Base-by-base conservation (phyloP, 2,888 invertebrate genomes). In the Tetragonula carbonaria region DNA sequence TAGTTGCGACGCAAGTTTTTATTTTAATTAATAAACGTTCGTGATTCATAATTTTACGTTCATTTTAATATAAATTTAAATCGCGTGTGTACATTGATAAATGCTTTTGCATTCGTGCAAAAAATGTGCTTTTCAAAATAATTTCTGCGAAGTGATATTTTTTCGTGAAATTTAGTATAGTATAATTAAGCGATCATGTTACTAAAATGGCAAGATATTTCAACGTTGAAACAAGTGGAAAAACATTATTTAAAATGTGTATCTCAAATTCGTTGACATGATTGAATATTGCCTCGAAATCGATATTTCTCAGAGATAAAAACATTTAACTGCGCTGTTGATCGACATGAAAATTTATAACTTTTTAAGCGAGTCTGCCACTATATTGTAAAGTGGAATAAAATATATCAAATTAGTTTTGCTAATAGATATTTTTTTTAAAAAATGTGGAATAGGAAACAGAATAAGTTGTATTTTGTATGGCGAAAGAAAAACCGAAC, bases 381-480 rank as follows among this genome's bases (percentile, higher is more conserved):
- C 38, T 38, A 62, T 67, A 62, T 51, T 59, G 8, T 23, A 21
- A 55, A 63, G 45, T 82, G 33, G 23, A 23, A 38, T 59, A 16
- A 57, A 53, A 28, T 11, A 38, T 38, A 45, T 55, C 14, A 50
- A 50, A 6, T 62, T n/a, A 18, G 14, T 28, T 74, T 57, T 14
- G 21, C 14, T 16, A 45, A 59, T 51, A 57, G 45, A 50, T 14
- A 50, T 16, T 73, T 59, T 59, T 53, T 33, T 68, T 11, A 28
- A 86, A 88, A 8, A 80, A 90, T 90, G 91, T 90, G 87, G 81
- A 90, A 89, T 50, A 89, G 86, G 84, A 90, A 90, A 76, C 88
- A 86, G 80, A 90, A 90, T 92, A 87, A 92, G 51, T 21, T 28
- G 18, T 45, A 45, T 45, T 62, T 65, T 28, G 18, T 14, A 8